Base-by-base conservation (phyloP, 2,113 vertebrate genomes). In the Notechis scutatus region DNA sequence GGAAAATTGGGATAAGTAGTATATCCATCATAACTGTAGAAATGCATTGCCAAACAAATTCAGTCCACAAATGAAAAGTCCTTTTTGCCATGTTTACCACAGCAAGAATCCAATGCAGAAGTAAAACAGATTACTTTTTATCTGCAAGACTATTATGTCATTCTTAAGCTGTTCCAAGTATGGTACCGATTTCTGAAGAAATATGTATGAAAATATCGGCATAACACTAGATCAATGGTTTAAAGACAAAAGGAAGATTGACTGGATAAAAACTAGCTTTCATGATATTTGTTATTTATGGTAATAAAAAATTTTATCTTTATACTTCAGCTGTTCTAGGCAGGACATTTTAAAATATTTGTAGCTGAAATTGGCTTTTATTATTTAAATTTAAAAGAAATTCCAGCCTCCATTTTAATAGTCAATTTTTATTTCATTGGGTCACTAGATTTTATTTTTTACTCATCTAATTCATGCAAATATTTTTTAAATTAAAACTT, bases 231-330 rank as follows among this genome's bases (percentile, higher is more conserved):
- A 69, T 34, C 15, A 52, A 52, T 39, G 24, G 42, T 20, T n/a
- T 15, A 24, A n/a, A 26, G 21, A 29, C 29, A 92, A 50, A 52
- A 50, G 69, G 23, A 42, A 90, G 59, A 20, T 90, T 10, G 20
- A 29, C 12, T 61, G 39, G 23, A 89, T 20, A 54, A 88, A 91
- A 23, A 64, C 59, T 61, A 93, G 9, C 24, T 57, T 93, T 89
- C 87, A 50, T 50, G 11, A 50, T 5, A 39, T 74, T 47, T 39
- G 0, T 87, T 47, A 34, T 54, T 23, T 5, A 93, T 56, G 0
- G n/a, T 89, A 3, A 89, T 92, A 59, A 69, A 69, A 89, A 42
- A 54, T 94, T 56, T 96, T 14, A 50, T 42, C 89, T 92, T 1
- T 91, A 0, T 0, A 93, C 91, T 88, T 92, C 5, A 0, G 18